phyloP scores from a whole-genome alignment of 2,888 invertebrate species.

The Craniophora ligustri region DNA sequence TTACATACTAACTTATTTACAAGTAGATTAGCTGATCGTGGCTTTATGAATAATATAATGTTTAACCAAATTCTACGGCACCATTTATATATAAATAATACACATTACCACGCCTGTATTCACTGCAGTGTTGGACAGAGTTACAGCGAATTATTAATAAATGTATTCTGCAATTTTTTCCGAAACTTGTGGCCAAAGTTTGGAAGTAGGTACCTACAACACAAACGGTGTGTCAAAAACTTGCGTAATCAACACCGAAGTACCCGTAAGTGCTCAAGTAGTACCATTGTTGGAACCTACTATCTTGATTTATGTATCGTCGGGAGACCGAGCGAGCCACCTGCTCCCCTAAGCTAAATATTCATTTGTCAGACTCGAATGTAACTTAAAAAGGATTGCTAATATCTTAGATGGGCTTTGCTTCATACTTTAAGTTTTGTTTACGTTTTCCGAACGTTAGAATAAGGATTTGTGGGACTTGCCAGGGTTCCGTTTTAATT shows the following conservation, averaged over 20 bases:
- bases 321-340: conserved; percentile 68
- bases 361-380: conserved; percentile 84
- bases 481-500: conserved; percentile 43
- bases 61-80: not conserved
- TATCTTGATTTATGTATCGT: conserved; percentile 75
- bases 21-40: too few species aligned
- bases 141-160: too few species aligned
- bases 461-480: conserved; percentile 40
- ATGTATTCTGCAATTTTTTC: not conserved
- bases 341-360: conserved; percentile 79
- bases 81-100: too few species aligned
- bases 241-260: conserved; percentile 33
- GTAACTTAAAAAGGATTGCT: conserved; percentile 85
- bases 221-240: conserved; percentile 15
- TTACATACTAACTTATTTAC: too few species aligned
- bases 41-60: not conserved
- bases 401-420: conserved; percentile 81
- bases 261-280: conserved; percentile 30
- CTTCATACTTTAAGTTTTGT: conserved; percentile 67
- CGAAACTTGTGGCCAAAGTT: not conserved
- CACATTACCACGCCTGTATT: too few species aligned
- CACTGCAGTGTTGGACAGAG: too few species aligned
- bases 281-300: conserved; percentile 52
- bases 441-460: conserved; percentile 60
- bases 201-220: too few species aligned